Base-by-base conservation (phyloP, 2,888 invertebrate genomes). In the Scaeva pyrastri region DNA sequence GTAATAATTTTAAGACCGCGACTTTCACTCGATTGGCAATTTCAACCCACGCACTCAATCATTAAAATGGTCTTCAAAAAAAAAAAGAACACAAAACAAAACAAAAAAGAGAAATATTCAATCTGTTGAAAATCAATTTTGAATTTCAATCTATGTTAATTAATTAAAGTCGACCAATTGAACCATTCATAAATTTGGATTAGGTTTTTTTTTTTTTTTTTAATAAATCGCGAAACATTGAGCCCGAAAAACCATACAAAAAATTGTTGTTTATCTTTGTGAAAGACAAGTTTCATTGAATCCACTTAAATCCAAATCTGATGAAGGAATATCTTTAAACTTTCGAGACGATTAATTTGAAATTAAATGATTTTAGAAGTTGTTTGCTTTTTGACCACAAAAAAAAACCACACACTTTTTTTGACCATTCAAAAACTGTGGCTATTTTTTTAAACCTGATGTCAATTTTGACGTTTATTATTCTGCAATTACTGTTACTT, bases 141-240 rank as follows among this genome's bases (percentile, higher is more conserved):
- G 39, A 68, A 68, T 68, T 36, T 21, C 14, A 50, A 36, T 14
- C 36, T 12, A 36, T 36, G 36, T 41, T 60, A 21, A 41, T 68
- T 39, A 21, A 68, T 39, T 48, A 50, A 66, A 48, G 48, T 12
- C 19, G 19, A 66, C 12, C 7, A 48, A 48, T 19, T 50, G 12
- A 68, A 36, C 66, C 21, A 36, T 50, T 64, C 10, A 4, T 10
- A 12, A 48, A 19, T 45, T 31, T 31, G 6, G 26, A 26, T 43
- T 5, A 23, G 14, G 14, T 16, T 31, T 50, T 50, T 11, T 14
- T 12, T 0, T 31, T 64, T 48, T 4, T 23, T 41, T n/a, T 8
- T 1, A 19, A 12, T 64, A 43, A 26, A 26, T 31, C 19, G 16
- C 31, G 8, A 31, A 31, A 5, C 26, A 16, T 48, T 19, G 5